Conservation (phyloP, 2,797 vertebrate species). For the Micrastur ruficollis region DNA sequence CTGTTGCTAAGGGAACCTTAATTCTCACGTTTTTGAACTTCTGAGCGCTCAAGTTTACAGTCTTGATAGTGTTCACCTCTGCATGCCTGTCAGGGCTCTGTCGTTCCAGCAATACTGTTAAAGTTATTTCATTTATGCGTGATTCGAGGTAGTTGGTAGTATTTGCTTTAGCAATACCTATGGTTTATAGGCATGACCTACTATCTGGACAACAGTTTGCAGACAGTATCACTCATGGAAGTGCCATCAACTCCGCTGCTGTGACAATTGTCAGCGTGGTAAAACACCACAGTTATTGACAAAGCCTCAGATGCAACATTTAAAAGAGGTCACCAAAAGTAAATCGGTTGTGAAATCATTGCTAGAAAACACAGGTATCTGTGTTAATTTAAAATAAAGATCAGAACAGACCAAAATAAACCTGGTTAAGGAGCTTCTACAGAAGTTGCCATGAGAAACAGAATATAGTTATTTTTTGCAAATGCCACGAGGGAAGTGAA, state of each 20-base stretch:
- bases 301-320: not conserved
- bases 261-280: not conserved
- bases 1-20: not conserved
- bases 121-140: not conserved
- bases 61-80: rapidly evolving
- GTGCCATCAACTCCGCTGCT: not conserved
- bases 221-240: not conserved
- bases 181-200: not conserved
- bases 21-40: not conserved
- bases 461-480: not conserved
- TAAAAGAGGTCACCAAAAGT: not conserved
- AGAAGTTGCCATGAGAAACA: not conserved
- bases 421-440: not conserved
- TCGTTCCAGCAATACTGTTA: rapidly evolving
- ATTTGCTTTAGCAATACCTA: not conserved
- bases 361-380: not conserved
- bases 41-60: rapidly evolving
- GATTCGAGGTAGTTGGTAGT: not conserved
- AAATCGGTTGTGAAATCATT: not conserved
- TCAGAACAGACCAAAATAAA: not conserved
- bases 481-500: not conserved
- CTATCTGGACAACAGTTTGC: not conserved
- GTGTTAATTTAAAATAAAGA: not conserved
- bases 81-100: rapidly evolving
- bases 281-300: not conserved